These are phyloP conservation scores for Stenopsyche tienmushanensis DNA, from an alignment of 1,140 invertebrate species.

Conservation along the genomic window DNA sequence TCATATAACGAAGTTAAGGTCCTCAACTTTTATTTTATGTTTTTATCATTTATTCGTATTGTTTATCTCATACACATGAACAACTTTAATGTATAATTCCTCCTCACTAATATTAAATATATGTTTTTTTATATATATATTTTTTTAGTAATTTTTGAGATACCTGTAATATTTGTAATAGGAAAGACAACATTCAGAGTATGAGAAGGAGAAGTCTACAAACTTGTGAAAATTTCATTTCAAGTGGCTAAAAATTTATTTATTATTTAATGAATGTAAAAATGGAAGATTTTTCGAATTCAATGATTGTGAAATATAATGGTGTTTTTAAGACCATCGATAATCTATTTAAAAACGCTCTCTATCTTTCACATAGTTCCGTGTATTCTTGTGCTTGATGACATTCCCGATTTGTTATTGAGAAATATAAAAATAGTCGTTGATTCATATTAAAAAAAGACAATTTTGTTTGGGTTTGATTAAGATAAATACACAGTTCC, in stretches of 20 bases:
- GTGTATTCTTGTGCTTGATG: too few relatives aligned
- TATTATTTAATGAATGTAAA: too few relatives aligned
- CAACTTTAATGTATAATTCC: constrained; percentile 33
- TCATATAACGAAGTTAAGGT: constrained; percentile 41
- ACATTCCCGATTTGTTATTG: too few relatives aligned
- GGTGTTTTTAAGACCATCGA: too few relatives aligned
- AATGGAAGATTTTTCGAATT: too few relatives aligned
- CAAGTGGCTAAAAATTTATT: constrained; percentile 1
- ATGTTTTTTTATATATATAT: constrained; percentile 24
- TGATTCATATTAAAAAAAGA: too few relatives aligned
- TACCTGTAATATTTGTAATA: constrained; percentile 35
- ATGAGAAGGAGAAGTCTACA: constrained; percentile 37
- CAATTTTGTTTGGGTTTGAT: too few relatives aligned
- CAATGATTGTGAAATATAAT: too few relatives aligned
- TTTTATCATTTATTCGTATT: constrained; percentile 37
- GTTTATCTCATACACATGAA: constrained; percentile 40
- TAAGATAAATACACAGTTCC: too few relatives aligned
- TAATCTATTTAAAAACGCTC: too few relatives aligned
- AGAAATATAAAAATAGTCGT: too few relatives aligned
- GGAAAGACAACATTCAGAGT: constrained; percentile 39
- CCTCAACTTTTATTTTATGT: constrained; percentile 36
- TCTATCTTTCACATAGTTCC: too few relatives aligned
- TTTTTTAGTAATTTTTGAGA: constrained; percentile 24
- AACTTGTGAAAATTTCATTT: constrained; percentile 20
- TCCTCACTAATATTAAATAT: constrained; percentile 39